phyloP scores from a whole-genome alignment of 2,888 invertebrate genomes.

The Thecocarcelia acutangulata region DNA sequence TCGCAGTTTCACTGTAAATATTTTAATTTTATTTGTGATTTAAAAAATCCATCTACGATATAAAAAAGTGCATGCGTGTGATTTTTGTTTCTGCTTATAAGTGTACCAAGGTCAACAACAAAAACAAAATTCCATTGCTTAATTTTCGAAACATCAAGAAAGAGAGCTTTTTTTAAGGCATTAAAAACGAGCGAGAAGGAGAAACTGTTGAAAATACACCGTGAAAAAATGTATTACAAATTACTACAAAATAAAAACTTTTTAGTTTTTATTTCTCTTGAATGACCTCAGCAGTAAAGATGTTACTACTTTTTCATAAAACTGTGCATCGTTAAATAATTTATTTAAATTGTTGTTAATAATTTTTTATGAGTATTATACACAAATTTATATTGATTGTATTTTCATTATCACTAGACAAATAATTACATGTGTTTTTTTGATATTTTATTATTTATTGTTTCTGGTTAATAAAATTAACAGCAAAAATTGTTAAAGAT shows the following conservation, averaged over 20 bases:
- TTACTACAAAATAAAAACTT: neutral
- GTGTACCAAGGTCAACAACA: conserved; percentile 62
- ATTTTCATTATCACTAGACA: conserved; percentile 53
- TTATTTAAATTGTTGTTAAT: conserved; percentile 44
- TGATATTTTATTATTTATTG: conserved; percentile 42
- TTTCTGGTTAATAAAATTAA: conserved; percentile 31
- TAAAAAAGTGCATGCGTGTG: conserved; percentile 19
- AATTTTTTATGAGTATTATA: conserved; percentile 5
- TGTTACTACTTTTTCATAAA: neutral
- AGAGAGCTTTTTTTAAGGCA: neutral
- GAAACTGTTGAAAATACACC: conserved; percentile 10
- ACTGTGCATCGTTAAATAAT: conserved; percentile 25
- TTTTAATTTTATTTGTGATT: no score
- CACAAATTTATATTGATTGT: neutral
- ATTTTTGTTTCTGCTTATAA: conserved; percentile 30
- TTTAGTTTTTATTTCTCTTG: neutral
- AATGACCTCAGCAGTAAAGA: neutral
- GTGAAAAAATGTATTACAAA: neutral
- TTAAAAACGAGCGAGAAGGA: neutral
- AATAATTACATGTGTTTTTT: conserved; percentile 59
- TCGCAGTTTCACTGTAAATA: no score
- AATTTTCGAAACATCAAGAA: conserved; percentile 12
- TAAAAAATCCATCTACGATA: neutral
- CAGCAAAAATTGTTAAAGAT: neutral
- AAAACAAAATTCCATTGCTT: conserved; percentile 23